Evolutionary conservation across 2,113 vertebrate genomes (phyloP), one percentile per base, ranked within the genome.

Genomic region (Colistium nudipinnis): DNA sequence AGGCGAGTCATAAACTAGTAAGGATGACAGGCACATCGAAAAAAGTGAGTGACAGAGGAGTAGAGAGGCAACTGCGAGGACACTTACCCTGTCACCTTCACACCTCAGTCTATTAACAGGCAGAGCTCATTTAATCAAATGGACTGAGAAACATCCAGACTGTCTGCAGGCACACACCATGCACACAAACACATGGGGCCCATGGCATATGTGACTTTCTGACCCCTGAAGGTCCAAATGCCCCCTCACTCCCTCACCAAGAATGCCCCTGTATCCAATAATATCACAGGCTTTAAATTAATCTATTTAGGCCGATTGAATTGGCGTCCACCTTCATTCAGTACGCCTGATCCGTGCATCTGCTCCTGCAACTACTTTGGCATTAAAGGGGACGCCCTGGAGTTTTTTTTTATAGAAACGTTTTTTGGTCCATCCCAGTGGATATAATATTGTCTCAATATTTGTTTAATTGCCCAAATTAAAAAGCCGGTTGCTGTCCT

Each of bases 361-460:
- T 36, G 55, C 8, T 7, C 59, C 61, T 31, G 7, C 61, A 38
- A 31, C 28, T 53, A 38, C 62, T 71, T 20, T 70, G 60, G 24
- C 55, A 87, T 89, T 77, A 89, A 80, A 87, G 80, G 68, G 80
- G 77, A 84, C 88, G 67, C 66, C 65, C 69, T 63, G 20, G 62
- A 54, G 70, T 78, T 62, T 62, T 7, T 3, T 27, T 35, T 1
- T 63, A n/a, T n/a, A n/a, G n/a, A n/a, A n/a, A n/a, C n/a, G n/a
- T n/a, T 77, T 10, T 8, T 65, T 30, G 4, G 14, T 49, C 41
- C 31, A 53, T 27, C 62, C n/a, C 31, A 31, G 8, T 27, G 19
- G 41, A 44, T 13, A 6, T 20, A 7, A 6, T 73, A 67, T 62
- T 3, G 22, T 7, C 2, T 74, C 60, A 47, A 72, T 51, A 48